phyloP scores from a whole-genome alignment of 2,888 invertebrate species.

The Apantesis nais region DNA sequence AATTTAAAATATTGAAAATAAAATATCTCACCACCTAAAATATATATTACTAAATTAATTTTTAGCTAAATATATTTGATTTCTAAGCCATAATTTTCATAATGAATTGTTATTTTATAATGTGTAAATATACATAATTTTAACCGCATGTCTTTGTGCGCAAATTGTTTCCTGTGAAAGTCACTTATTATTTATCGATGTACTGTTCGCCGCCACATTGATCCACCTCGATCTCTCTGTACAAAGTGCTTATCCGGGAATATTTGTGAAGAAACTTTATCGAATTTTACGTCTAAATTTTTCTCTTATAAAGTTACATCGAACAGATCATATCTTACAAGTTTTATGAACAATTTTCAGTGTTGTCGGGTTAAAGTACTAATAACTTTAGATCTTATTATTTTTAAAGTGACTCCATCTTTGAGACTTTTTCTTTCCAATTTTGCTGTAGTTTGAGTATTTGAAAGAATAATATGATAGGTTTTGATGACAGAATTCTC shows the following conservation, averaged over 20 bases:
- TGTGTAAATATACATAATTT: not conserved
- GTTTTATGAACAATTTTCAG: not conserved
- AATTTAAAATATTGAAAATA: too few species aligned
- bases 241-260: not conserved
- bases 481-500: not conserved
- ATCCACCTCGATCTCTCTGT: not conserved
- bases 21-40: too few species aligned
- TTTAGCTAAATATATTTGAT: too few species aligned
- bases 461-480: not conserved
- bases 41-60: too few species aligned
- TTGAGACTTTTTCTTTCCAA: not conserved
- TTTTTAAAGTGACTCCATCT: not conserved
- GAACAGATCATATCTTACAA: not conserved
- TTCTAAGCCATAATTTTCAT: too few species aligned
- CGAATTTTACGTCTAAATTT: constrained; percentile 16
- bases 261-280: not conserved
- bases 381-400: not conserved
- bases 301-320: constrained; percentile 29
- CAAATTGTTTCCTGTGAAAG: not conserved
- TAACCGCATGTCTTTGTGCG: not conserved
- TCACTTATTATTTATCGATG: not conserved
- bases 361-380: not conserved
- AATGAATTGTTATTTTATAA: too few species aligned
- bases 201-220: not conserved
- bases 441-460: not conserved